Evolutionary conservation across 1,140 invertebrate species (phyloP).

Genomic region (Heliconius hewitsoni): DNA sequence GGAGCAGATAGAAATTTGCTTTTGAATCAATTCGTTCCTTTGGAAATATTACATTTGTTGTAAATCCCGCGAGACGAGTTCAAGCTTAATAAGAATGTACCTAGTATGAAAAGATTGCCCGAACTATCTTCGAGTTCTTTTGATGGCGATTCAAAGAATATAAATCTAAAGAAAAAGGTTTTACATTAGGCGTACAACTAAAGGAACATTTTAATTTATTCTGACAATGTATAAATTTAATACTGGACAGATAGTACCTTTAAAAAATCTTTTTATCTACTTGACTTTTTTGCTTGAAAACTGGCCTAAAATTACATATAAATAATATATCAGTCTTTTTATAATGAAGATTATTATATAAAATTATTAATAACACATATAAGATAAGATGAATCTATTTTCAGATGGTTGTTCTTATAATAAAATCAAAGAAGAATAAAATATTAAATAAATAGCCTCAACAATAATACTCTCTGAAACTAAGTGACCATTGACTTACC

Average conservation of each 20-base stretch:
- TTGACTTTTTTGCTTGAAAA: no score
- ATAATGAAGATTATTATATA: no score
- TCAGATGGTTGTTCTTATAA: neutral
- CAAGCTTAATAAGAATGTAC: neutral
- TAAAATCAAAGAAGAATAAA: neutral
- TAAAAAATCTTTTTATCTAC: neutral
- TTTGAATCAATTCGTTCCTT: constrained; percentile 19
- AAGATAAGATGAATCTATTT: neutral
- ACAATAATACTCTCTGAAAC: no score
- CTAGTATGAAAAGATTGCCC: constrained; percentile 8
- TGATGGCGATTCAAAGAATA: neutral
- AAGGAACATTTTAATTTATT: neutral
- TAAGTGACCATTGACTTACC: constrained; percentile 83
- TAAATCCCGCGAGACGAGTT: constrained; percentile 17
- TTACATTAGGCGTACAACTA: neutral
- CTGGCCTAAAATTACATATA: no score
- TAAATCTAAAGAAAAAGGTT: neutral
- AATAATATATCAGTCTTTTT: neutral
- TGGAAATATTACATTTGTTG: constrained; percentile 28
- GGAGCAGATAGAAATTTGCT: constrained; percentile 15
- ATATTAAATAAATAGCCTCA: no score
- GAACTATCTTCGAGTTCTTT: constrained; percentile 4
- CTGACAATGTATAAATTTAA: neutral
- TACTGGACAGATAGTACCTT: neutral
- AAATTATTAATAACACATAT: no score